Evolutionary conservation across 2,888 invertebrate genomes (phyloP).

Genomic region (Oligia fasciuncula): DNA sequence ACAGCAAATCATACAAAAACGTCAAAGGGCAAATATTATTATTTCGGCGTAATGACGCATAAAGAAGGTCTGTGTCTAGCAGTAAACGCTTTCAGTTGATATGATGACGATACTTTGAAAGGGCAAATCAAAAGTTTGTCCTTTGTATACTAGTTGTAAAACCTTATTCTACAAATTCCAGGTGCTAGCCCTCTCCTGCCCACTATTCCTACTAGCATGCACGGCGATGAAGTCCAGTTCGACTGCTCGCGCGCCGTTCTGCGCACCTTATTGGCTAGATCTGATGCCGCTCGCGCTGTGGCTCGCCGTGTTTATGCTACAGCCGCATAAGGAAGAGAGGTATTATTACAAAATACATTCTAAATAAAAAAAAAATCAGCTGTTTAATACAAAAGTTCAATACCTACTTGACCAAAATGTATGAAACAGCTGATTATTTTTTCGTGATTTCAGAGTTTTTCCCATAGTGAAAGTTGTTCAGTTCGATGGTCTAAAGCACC

Average conservation of each 20-base stretch:
- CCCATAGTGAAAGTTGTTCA: no score
- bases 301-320: slow-evolving; percentile 96
- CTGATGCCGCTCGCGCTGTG: slow-evolving; percentile 95
- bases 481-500: no score
- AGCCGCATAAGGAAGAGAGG: slow-evolving; percentile 91
- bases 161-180: slow-evolving; percentile 70
- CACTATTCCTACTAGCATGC: slow-evolving; percentile 89
- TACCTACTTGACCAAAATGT: no score
- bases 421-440: no score
- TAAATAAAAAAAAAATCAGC: no score
- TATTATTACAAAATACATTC: neutral
- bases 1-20: neutral
- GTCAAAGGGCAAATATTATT: neutral
- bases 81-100: neutral
- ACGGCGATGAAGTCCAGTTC: slow-evolving; percentile 90
- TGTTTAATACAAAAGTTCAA: no score
- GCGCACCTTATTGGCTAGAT: slow-evolving; percentile 94
- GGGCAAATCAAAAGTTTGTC: neutral
- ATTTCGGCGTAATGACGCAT: neutral
- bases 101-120: neutral
- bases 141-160: neutral
- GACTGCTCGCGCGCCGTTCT: slow-evolving; percentile 92
- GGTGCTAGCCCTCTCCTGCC: slow-evolving; percentile 91
- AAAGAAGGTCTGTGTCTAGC: neutral
- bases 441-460: no score